Evolutionary conservation across 2,888 invertebrate species (phyloP), one percentile per base, ranked within the genome.

Genomic region (Thysanoteuthis rhombus): DNA sequence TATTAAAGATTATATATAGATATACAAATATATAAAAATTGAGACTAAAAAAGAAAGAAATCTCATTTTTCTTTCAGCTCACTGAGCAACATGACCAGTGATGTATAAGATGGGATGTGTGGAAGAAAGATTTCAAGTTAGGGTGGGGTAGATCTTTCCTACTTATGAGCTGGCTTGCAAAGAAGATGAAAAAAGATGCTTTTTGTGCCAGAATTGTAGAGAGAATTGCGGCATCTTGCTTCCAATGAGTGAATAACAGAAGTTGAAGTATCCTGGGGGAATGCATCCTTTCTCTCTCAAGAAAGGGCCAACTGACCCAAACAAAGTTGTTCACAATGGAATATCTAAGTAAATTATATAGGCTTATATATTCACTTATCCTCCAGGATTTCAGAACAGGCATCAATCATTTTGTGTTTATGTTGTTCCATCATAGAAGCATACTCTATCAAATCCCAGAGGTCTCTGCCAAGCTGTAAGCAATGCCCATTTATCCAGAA

Each of bases 81-180:
- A 75, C n/a, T 75, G 75, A 75, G 10, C 75, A 75, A 75, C 75
- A 75, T 75, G 75, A 75, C 75, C n/a, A 75, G 75, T 75, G 75
- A 75, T 75, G 75, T 75, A n/a, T n/a, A 75, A 75, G 75, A 75
- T 75, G 75, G 75, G 75, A n/a, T n/a, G n/a, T 75, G 75, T 75
- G 75, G n/a, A n/a, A n/a, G 75, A 25, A 52, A 52, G 52, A 52
- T 52, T 52, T 52, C 52, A 52, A 52, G 25, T 52, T 52, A 52
- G 52, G 16, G 75, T 75, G 32, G n/a, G n/a, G 75, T 52, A 52
- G 75, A 75, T 75, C n/a, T 75, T 75, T 75, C 36, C 75, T 75
- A 75, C 75, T 75, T 75, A 75, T 75, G 75, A 75, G 75, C 25
- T 52, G 52, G 52, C 75, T 75, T 75, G 75, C 75, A 75, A 75